Percentiles rank a stretch among this genome's conserved stretches.
These are phyloP conservation scores for Morpho achilles DNA, from an alignment of 2,888 invertebrate genomes.

Conservation along the genomic window DNA sequence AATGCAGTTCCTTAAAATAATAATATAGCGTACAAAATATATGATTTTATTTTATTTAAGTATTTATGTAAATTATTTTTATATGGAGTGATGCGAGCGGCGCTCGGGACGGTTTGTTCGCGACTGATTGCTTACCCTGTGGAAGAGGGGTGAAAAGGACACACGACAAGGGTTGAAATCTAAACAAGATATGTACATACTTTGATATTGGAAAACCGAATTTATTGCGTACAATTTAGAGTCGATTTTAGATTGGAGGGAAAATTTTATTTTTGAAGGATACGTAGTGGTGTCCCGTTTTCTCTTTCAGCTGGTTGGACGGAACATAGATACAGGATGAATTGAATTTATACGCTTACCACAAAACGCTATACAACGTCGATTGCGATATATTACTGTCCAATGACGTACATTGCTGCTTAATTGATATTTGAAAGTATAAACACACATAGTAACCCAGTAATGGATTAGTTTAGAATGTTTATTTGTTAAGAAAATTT, in stretches of 20 bases:
- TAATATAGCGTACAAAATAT: constrained; percentile 35
- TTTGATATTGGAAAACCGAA: constrained; percentile 29
- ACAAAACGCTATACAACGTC: constrained; percentile 39
- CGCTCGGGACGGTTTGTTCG: constrained; percentile 67
- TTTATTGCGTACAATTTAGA: constrained; percentile 17
- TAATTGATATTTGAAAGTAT: neutral
- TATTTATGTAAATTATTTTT: constrained; percentile 34
- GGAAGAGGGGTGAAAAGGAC: constrained; percentile 73
- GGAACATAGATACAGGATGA: constrained; percentile 68
- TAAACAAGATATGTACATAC: constrained; percentile 40
- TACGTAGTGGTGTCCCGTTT: constrained; percentile 56
- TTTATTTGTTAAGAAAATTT: neutral
- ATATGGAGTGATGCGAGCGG: constrained; percentile 47
- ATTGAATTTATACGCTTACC: constrained; percentile 67
- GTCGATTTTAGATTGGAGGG: constrained; percentile 27
- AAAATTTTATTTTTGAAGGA: constrained; percentile 59
- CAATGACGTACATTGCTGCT: constrained; percentile 16
- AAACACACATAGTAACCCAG: neutral
- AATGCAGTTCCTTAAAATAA: constrained; percentile 12
- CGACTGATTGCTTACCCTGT: constrained; percentile 68
- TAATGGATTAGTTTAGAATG: constrained; percentile 1
- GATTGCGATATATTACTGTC: constrained; percentile 38
- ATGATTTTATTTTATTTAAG: constrained; percentile 32
- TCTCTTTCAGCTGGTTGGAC: constrained; percentile 66
- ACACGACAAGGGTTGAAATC: constrained; percentile 36